Conservation (phyloP, 2,797 vertebrate genomes). For the Linurgus olivaceus region DNA sequence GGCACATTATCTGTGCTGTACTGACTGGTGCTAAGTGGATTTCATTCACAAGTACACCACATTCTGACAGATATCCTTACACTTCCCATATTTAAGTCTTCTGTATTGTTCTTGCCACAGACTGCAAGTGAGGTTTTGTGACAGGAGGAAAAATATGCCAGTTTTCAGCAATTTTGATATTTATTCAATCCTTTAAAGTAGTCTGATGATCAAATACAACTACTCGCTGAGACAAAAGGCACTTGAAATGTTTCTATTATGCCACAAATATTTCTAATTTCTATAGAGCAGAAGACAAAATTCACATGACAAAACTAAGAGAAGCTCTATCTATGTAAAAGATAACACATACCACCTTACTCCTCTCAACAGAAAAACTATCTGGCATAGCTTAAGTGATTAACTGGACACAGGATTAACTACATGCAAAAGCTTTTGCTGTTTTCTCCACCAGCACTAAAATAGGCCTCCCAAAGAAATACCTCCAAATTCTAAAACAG, state of each 20-base stretch:
- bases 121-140: background rate
- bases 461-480: background rate
- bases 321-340: background rate
- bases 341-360: background rate
- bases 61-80: background rate
- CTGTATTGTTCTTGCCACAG: background rate
- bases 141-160: background rate
- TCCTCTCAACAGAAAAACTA: background rate
- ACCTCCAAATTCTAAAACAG: background rate
- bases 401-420: background rate
- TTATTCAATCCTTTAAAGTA: background rate
- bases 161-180: background rate
- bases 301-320: background rate
- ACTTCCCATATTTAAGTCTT: background rate
- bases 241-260: background rate
- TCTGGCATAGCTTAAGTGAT: background rate
- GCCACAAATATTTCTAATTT: background rate
- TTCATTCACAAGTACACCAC: background rate
- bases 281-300: background rate
- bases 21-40: background rate
- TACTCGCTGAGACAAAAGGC: background rate
- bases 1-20: background rate
- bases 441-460: background rate
- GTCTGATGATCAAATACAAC: background rate
- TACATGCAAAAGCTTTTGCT: background rate